Base-by-base conservation (phyloP, 2,888 invertebrate species). In the Dynastes tityus region DNA sequence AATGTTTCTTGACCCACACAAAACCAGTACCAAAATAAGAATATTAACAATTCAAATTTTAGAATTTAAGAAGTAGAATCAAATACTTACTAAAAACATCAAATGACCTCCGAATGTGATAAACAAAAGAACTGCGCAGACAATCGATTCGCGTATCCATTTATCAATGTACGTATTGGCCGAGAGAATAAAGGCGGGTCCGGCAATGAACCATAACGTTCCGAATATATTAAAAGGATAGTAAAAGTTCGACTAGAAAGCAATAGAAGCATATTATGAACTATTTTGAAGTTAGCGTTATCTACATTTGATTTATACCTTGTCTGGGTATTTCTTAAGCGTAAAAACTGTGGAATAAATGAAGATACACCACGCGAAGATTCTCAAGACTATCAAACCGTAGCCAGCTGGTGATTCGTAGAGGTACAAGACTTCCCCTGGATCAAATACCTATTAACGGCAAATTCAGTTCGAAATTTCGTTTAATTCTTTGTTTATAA, bases 331-430 rank as follows among this genome's bases (percentile, higher is more conserved):
- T 85, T 95, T 95, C 85, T 93, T 94, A 65, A 96, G 91, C 0
- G 97, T 97, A 86, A 95, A 94, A 83, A 94, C 85, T 0, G 89
- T 89, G 0, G 90, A 89, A 78, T 92, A 92, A 0, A 92, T 90
- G 84, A 97, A 97, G 90, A 97, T 94, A 79, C 93, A 90, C 96
- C 97, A 98, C 0, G 96, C 96, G 0, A 93, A 84, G 0, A 96
- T 88, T 63, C 96, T 91, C 74, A 97, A 88, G 2, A 92, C 90
- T 9, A 97, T 93, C 5, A 98, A 89, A 0, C 94, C 94, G 84
- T 96, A 96, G 0, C 98, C 98, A 0, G 97, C 95, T 0, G 96
- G 95, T 61, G 96, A 96, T 89, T 98, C 97, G 85, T 97, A 98
- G 1, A 97, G 88, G 86, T 98, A 97, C 11, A 97, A 87, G 0